Evolutionary conservation across 2,888 invertebrate species (phyloP).

Genomic region (Heteropelma amictum): DNA sequence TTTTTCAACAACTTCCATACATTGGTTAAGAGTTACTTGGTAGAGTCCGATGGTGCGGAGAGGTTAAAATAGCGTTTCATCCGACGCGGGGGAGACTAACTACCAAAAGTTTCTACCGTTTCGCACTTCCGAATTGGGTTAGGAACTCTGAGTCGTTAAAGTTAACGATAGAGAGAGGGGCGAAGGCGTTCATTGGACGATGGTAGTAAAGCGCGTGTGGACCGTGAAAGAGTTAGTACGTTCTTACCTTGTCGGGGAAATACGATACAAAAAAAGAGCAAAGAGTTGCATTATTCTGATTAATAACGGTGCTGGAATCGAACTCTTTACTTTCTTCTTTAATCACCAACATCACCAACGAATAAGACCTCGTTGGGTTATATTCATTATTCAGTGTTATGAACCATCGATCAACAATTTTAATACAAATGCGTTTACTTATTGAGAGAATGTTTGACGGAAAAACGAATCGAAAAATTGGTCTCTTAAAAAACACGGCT

Average conservation of each 20-base stretch:
- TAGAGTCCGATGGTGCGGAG: conserved; percentile 1
- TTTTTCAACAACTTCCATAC: conserved; percentile 29
- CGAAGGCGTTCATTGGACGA: conserved; percentile 13
- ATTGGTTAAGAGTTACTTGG: conserved; percentile 20
- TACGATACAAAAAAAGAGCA: neutral
- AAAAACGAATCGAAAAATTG: neutral
- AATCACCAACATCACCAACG: no score
- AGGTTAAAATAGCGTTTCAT: conserved; percentile 35
- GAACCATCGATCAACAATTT: no score
- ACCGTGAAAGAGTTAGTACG: conserved; percentile 46
- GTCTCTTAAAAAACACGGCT: conserved; percentile 34
- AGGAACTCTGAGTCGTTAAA: conserved; percentile 48
- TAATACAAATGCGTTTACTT: no score
- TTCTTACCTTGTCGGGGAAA: neutral
- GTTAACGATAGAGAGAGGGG: conserved; percentile 31
- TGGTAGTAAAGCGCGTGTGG: neutral
- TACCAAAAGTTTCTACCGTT: conserved; percentile 40
- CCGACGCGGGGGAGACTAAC: conserved; percentile 40
- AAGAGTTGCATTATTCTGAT: conserved; percentile 1
- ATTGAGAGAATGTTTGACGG: no score
- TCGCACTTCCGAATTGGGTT: conserved; percentile 51
- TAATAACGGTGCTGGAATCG: neutral
- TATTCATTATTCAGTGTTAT: no score
- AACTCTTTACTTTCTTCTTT: no score
- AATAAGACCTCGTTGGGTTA: no score